Conservation (phyloP, 2,113 vertebrate species). For the Agapornis roseicollis region DNA sequence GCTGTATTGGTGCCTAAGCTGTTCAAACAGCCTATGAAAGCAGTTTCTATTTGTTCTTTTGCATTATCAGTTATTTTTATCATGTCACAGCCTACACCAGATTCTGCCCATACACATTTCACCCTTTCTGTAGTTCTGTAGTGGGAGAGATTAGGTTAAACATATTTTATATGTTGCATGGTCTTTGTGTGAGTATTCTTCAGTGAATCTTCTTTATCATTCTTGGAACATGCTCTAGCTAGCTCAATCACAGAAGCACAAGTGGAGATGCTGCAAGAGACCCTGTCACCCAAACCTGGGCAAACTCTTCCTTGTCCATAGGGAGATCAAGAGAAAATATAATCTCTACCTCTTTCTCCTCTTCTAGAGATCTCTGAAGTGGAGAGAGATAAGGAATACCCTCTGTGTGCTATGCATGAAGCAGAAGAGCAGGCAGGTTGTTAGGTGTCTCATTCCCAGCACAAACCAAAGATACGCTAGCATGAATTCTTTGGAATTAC, state of each 20-base stretch:
- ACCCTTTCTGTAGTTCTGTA: neutral
- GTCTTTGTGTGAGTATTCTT: neutral
- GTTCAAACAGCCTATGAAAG: neutral
- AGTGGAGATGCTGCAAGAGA: neutral
- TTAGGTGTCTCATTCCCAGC: neutral
- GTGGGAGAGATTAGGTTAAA: neutral
- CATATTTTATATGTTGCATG: neutral
- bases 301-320: neutral
- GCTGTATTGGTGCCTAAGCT: neutral
- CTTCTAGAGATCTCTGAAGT: neutral
- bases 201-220: neutral
- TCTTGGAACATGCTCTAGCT: neutral
- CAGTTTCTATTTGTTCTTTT: neutral
- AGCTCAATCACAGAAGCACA: neutral
- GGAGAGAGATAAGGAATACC: neutral
- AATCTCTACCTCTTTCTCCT: neutral
- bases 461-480: neutral
- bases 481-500: neutral
- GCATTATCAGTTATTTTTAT: neutral
- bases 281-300: neutral
- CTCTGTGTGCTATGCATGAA: neutral
- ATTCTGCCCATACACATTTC: neutral
- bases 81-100: neutral
- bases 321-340: neutral
- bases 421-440: neutral